Conservation (phyloP, 2,113 vertebrate species). For the Acrocephalus arundinaceus region DNA sequence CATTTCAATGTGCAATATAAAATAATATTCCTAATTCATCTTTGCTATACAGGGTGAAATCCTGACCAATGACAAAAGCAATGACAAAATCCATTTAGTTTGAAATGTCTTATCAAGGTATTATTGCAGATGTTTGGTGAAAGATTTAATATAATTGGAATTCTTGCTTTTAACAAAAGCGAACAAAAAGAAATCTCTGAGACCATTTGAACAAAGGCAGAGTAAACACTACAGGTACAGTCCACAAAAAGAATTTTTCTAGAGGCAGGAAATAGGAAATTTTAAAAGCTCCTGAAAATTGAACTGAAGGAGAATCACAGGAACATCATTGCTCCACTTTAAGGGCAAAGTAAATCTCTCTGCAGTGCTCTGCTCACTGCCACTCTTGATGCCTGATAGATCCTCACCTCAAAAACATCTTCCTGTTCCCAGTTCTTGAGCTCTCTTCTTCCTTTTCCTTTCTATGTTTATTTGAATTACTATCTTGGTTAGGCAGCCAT, state of each 20-base stretch:
- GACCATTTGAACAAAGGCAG: neutral
- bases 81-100: neutral
- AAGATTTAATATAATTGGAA: neutral
- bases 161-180: neutral
- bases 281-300: neutral
- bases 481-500: neutral
- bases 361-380: neutral
- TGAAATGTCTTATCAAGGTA: neutral
- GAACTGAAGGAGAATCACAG: neutral
- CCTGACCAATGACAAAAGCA: neutral
- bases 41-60: neutral
- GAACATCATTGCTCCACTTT: neutral
- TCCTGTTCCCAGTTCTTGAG: neutral
- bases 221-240: neutral
- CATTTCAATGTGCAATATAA: neutral
- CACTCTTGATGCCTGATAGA: neutral
- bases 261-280: neutral
- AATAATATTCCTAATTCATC: neutral
- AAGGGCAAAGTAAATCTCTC: neutral
- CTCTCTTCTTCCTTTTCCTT: neutral
- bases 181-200: neutral
- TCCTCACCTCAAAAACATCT: neutral
- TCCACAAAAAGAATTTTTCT: neutral
- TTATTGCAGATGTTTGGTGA: neutral
- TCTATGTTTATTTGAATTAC: neutral